Evolutionary conservation across 2,113 vertebrate species (phyloP).

Genomic region (Corythaixoides concolor): DNA sequence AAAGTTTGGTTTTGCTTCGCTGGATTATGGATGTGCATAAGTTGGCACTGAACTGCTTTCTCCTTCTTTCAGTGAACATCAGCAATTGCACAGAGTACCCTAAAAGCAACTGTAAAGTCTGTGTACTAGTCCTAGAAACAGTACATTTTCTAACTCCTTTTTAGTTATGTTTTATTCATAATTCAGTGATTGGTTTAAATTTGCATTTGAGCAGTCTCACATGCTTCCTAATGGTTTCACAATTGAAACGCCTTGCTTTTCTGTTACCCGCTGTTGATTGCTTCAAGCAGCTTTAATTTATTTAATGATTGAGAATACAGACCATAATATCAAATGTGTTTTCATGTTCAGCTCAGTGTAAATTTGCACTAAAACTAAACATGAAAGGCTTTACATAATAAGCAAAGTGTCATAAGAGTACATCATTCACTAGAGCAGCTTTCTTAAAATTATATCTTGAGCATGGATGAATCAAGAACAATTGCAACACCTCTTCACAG

Average conservation of each 20-base stretch:
- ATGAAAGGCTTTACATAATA: not conserved
- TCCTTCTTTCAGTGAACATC: not conserved
- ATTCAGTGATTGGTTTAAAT: not conserved
- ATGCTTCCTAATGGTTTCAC: not conserved
- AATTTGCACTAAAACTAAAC: constrained; percentile 27
- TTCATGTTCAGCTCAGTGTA: not conserved
- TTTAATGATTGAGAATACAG: not conserved
- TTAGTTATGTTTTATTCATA: constrained; percentile 1
- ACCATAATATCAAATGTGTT: not conserved
- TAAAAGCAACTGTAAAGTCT: not conserved
- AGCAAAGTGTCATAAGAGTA: not conserved
- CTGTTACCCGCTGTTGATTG: not conserved
- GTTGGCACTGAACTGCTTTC: not conserved
- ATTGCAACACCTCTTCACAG: not conserved
- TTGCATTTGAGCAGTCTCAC: not conserved
- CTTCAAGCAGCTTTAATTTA: not conserved
- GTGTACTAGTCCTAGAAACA: not conserved
- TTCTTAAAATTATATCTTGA: not conserved
- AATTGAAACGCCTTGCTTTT: not conserved
- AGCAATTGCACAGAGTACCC: not conserved
- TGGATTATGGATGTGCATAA: not conserved
- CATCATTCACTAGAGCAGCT: not conserved
- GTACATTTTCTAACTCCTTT: not conserved
- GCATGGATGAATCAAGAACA: not conserved
- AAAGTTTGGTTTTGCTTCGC: not conserved